Evolutionary conservation across 2,888 invertebrate species (phyloP).

Genomic region (Trissoscelio sp.): DNA sequence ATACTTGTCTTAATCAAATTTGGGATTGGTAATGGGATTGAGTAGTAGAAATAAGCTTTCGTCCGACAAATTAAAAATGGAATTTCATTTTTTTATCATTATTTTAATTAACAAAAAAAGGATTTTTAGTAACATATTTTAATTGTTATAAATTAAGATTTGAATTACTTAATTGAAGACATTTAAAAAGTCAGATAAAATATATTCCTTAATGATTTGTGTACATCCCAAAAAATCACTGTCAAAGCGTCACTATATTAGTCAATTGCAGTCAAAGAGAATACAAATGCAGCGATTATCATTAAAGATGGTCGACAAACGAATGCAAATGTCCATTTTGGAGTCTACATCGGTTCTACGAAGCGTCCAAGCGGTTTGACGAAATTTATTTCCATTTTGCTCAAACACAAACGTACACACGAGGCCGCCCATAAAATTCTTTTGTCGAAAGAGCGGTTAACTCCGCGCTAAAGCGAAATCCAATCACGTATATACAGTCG

Average conservation of each 20-base stretch:
- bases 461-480: slow-evolving; percentile 73
- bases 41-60: slow-evolving; percentile 6
- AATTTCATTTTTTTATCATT: too few species aligned
- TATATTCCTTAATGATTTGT: too few species aligned
- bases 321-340: slow-evolving; percentile 52
- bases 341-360: slow-evolving; percentile 52
- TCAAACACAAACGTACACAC: slow-evolving; percentile 49
- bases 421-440: slow-evolving; percentile 60
- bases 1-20: too few species aligned
- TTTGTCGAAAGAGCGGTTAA: slow-evolving; percentile 67
- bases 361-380: slow-evolving; percentile 40
- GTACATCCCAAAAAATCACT: not conserved
- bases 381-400: slow-evolving; percentile 68
- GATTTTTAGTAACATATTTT: too few species aligned
- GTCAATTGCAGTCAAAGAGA: slow-evolving; percentile 28
- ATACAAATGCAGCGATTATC: slow-evolving; percentile 38
- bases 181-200: too few species aligned
- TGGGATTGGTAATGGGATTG: too few species aligned
- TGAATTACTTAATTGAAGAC: too few species aligned
- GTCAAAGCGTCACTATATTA: slow-evolving; percentile 24
- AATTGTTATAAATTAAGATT: too few species aligned
- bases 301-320: slow-evolving; percentile 16
- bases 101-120: too few species aligned
- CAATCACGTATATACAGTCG: slow-evolving; percentile 76
- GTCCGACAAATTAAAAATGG: slow-evolving; percentile 1